Conservation (phyloP, 2,888 invertebrate genomes). For the Graphium colonna region DNA sequence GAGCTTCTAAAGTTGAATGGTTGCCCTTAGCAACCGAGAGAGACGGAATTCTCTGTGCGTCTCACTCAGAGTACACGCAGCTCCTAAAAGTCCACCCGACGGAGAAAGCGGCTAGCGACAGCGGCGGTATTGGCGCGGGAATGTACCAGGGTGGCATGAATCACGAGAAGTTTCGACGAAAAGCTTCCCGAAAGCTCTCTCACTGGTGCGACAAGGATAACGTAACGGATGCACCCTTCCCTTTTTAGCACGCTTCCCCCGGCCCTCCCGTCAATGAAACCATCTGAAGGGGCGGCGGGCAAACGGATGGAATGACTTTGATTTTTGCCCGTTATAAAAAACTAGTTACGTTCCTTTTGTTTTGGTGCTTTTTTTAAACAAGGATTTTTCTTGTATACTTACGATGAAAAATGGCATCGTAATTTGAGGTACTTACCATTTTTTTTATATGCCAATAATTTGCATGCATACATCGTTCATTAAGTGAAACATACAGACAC, state of each 20-base stretch:
- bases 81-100: slow-evolving; percentile 54
- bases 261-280: slow-evolving; percentile 2
- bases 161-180: slow-evolving; percentile 37
- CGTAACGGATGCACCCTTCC: slow-evolving; percentile 15
- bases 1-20: not conserved
- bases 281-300: too few species aligned
- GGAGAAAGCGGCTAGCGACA: slow-evolving; percentile 79
- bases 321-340: too few species aligned
- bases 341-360: too few species aligned
- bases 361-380: too few species aligned
- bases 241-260: slow-evolving; percentile 2
- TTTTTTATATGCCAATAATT: too few species aligned
- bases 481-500: too few species aligned
- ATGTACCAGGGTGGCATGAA: slow-evolving; percentile 60
- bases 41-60: slow-evolving; percentile 33
- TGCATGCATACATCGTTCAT: too few species aligned
- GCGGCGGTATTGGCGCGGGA: slow-evolving; percentile 70
- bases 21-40: slow-evolving; percentile 27
- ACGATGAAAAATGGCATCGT: too few species aligned
- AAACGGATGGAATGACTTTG: too few species aligned
- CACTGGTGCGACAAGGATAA: slow-evolving; percentile 51
- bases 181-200: slow-evolving; percentile 68
- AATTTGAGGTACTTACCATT: too few species aligned
- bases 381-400: too few species aligned
- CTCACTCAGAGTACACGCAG: slow-evolving; percentile 34